phyloP scores from a whole-genome alignment of 2,797 vertebrate genomes.

The Spinibarbus caldwelli region DNA sequence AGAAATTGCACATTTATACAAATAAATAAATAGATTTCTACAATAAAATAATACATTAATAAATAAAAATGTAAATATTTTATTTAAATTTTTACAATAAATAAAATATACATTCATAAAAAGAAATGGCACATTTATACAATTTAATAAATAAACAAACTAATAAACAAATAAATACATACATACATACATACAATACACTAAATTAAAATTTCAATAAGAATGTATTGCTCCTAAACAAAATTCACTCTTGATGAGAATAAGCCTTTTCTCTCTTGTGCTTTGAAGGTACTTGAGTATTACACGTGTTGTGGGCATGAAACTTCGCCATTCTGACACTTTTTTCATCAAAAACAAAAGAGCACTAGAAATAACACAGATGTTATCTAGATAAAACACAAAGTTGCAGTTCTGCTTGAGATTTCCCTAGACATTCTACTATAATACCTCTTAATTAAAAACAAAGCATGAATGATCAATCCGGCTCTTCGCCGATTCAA shows the following conservation, averaged over 20 bases:
- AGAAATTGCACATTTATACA: no score
- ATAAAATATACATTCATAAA: background rate
- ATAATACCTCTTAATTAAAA: constrained; percentile 48
- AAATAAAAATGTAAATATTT: no score
- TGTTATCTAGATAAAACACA: constrained; percentile 34
- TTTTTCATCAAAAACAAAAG: constrained; percentile 28
- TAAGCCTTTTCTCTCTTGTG: background rate
- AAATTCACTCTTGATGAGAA: background rate
- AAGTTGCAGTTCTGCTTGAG: constrained; percentile 4
- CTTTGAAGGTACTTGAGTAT: background rate
- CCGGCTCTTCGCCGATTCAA: constrained; percentile 20
- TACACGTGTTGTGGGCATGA: background rate
- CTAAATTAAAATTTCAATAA: background rate
- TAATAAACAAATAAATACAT: no score
- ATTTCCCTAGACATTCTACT: constrained; percentile 21
- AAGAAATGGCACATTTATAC: background rate
- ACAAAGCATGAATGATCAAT: constrained; percentile 45
- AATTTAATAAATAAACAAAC: no score
- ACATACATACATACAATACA: background rate
- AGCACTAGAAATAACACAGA: constrained; percentile 34
- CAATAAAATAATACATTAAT: no score
- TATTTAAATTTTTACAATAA: no score
- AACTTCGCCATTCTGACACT: background rate
- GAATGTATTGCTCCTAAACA: background rate
- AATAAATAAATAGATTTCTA: no score